Conservation (phyloP, 2,113 vertebrate species). For the Pseudolaguvia tuberculata region DNA sequence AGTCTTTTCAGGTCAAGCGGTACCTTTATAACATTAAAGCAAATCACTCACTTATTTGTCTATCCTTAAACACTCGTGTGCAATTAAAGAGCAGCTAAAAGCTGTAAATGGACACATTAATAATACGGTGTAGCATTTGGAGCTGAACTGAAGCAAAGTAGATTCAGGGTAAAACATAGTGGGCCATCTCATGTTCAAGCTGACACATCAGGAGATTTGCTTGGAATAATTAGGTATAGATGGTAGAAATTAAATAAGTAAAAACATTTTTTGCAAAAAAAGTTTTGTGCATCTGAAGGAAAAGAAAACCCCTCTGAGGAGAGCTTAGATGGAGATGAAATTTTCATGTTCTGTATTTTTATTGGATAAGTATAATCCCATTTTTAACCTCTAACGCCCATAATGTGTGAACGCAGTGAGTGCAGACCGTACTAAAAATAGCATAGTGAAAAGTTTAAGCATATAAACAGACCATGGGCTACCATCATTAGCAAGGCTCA, state of each 20-base stretch:
- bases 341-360: neutral
- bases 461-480: constrained; percentile 39
- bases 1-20: neutral
- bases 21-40: neutral
- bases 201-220: constrained; percentile 9
- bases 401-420: constrained; percentile 27
- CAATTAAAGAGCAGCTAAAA: neutral
- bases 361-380: too few species aligned
- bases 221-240: constrained; percentile 12
- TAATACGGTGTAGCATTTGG: constrained; percentile 12
- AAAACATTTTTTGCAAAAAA: constrained; percentile 10
- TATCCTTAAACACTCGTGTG: constrained; percentile 1
- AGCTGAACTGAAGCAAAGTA: constrained; percentile 18
- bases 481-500: constrained; percentile 47
- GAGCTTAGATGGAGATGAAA: neutral
- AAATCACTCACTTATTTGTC: neutral
- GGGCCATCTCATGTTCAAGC: constrained; percentile 8
- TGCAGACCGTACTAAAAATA: constrained; percentile 40
- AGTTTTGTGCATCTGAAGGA: neutral
- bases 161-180: constrained; percentile 17
- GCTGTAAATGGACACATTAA: constrained; percentile 13
- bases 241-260: neutral
- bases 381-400: neutral
- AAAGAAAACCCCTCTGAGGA: neutral
- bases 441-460: constrained; percentile 37